Conservation (phyloP, 2,888 invertebrate species). For the Drosophila prostipennis region DNA sequence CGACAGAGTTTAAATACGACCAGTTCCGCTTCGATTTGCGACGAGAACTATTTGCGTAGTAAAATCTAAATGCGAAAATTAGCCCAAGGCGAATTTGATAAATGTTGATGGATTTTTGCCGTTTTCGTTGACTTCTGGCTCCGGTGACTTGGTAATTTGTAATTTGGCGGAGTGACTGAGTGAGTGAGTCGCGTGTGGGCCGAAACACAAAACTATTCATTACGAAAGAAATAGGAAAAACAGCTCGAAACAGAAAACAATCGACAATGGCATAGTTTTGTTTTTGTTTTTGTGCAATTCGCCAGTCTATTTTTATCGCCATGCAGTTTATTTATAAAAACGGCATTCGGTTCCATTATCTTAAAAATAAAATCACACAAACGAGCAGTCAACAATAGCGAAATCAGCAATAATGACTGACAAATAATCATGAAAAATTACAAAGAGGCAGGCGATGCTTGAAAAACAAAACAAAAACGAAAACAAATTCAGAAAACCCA, state of each 20-base stretch:
- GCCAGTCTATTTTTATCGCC: constrained; percentile 73
- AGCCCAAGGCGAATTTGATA: constrained; percentile 10
- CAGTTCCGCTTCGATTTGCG: constrained; percentile 24
- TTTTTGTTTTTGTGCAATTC: constrained; percentile 40
- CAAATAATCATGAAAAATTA: constrained; percentile 68
- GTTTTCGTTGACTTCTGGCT: constrained; percentile 45
- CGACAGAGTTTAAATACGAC: constrained; percentile 11
- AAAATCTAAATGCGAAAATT: constrained; percentile 21
- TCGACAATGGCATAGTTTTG: constrained; percentile 61
- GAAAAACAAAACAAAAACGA: constrained; percentile 8
- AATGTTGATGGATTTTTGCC: constrained; percentile 39
- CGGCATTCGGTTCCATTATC: constrained; percentile 68
- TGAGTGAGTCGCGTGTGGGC: constrained; percentile 70
- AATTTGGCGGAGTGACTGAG: constrained; percentile 25
- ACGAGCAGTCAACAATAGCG: constrained; percentile 29
- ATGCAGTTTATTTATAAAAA: constrained; percentile 78
- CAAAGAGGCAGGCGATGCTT: constrained; percentile 50
- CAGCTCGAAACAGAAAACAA: constrained; percentile 22
- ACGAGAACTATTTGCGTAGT: constrained; percentile 25
- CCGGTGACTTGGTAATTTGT: constrained; percentile 45
- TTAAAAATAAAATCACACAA: constrained; percentile 52
- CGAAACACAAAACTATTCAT: constrained; percentile 50
- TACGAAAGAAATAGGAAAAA: constrained; percentile 47
- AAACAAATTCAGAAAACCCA: constrained; percentile 37
- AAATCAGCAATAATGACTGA: constrained; percentile 60